A percentile compares a stretch with the other conserved stretches of the same genome.
These are phyloP conservation scores for Chironomus tentans DNA, from an alignment of 2,888 invertebrate species.

Conservation along the genomic window DNA sequence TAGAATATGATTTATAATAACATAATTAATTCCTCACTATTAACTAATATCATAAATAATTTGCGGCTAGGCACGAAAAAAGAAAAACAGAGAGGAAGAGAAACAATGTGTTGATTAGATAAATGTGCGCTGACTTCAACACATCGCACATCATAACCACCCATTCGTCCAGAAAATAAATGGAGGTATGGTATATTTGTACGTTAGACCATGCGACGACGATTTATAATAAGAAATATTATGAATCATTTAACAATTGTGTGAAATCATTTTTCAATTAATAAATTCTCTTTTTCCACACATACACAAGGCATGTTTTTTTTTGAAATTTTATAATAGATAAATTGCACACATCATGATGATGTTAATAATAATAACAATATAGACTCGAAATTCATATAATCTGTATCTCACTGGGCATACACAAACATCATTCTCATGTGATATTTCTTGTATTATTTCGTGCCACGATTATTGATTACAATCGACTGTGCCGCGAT, in stretches of 20 bases:
- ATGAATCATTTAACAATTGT: background rate
- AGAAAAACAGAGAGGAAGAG: background rate
- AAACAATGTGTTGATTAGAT: conserved; percentile 27
- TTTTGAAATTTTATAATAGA: background rate
- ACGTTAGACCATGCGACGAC: too few species aligned
- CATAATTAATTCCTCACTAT: conserved; percentile 26
- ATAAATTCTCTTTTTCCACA: background rate
- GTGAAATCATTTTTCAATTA: background rate
- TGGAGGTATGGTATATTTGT: background rate
- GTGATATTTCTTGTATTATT: too few species aligned
- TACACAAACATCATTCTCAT: too few species aligned
- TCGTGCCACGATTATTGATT: too few species aligned
- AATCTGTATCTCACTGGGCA: background rate
- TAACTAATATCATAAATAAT: conserved; percentile 23
- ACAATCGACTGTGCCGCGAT: too few species aligned
- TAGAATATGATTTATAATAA: conserved; percentile 24
- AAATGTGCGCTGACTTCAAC: conserved; percentile 7
- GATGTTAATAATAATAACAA: background rate
- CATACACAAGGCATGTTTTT: background rate
- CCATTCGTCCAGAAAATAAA: background rate
- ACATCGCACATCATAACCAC: background rate
- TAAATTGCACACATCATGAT: conserved; percentile 1
- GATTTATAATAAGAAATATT: background rate
- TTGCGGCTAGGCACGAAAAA: background rate
- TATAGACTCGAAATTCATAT: background rate